A percentile compares a stretch with the other conserved stretches of the same genome.
Evolutionary conservation across 2,888 invertebrate genomes (phyloP).

Genomic region (Chloroclysta siterata): DNA sequence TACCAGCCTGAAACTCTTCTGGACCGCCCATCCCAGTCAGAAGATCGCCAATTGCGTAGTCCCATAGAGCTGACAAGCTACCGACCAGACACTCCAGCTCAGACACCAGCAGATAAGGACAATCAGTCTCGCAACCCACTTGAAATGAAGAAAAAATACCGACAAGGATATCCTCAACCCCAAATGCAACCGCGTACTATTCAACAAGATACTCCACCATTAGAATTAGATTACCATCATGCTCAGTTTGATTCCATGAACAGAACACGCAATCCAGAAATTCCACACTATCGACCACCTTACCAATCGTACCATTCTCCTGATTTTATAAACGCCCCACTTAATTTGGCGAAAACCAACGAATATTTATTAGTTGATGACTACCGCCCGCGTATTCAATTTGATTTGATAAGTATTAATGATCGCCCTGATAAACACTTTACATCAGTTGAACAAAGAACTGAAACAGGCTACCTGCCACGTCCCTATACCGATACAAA

Average conservation of each 20-base stretch:
- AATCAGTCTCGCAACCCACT: conserved; percentile 10
- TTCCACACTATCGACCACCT: not conserved
- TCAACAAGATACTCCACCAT: conserved; percentile 8
- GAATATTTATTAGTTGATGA: conserved; percentile 1
- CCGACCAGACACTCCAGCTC: not conserved
- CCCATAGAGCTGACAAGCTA: not conserved
- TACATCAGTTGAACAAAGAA: conserved; percentile 1
- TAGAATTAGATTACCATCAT: not conserved
- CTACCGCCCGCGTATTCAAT: not conserved
- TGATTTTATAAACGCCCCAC: conserved; percentile 7
- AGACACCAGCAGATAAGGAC: conserved; percentile 3
- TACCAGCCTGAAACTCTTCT: conserved; percentile 4
- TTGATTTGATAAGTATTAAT: conserved; percentile 3
- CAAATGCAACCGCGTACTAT: conserved; percentile 1
- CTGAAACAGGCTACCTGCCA: not conserved
- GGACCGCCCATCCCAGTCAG: not conserved
- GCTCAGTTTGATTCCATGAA: conserved; percentile 7
- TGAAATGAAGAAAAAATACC: conserved; percentile 23
- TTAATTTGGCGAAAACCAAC: conserved; percentile 13
- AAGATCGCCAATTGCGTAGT: not conserved
- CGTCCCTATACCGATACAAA: not conserved
- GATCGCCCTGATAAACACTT: not conserved
- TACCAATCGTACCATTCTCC: not conserved
- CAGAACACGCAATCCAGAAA: not conserved
- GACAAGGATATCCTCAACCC: conserved; percentile 9